Percentiles rank a stretch among this genome's conserved stretches.
Evolutionary conservation across 2,113 vertebrate species (phyloP).

Genomic region (Rallus limicola): DNA sequence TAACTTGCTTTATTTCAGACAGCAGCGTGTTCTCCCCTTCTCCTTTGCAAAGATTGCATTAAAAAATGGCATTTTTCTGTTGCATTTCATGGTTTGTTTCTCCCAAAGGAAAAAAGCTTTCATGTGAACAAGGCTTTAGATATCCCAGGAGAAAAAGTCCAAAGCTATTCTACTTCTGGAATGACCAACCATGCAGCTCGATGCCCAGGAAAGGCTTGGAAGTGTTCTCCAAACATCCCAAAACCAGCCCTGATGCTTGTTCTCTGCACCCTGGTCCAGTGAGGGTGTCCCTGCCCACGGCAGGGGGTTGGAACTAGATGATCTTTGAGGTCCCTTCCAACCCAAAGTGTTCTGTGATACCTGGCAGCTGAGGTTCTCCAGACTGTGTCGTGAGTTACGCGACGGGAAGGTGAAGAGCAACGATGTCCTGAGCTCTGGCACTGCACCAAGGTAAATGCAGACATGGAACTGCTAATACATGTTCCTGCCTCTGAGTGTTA

Average conservation of each 20-base stretch:
- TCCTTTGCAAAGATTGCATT: neutral
- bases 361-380: neutral
- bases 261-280: too few species aligned
- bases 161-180: neutral
- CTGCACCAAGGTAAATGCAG: neutral
- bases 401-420: neutral
- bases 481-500: neutral
- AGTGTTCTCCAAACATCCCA: neutral
- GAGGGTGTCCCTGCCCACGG: too few species aligned
- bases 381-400: neutral
- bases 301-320: too few species aligned
- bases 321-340: too few species aligned
- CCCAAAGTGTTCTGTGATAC: too few species aligned
- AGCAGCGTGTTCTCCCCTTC: neutral
- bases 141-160: neutral
- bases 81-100: neutral
- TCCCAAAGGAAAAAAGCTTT: neutral
- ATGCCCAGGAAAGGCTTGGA: neutral
- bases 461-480: neutral
- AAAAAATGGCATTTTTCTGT: neutral
- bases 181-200: neutral
- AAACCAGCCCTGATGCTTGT: neutral
- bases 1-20: neutral
- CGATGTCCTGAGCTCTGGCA: too few species aligned
- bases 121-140: neutral